These are phyloP conservation scores for Kryptolebias ocellatus DNA, from an alignment of 2,797 vertebrate species.

Conservation along the genomic window DNA sequence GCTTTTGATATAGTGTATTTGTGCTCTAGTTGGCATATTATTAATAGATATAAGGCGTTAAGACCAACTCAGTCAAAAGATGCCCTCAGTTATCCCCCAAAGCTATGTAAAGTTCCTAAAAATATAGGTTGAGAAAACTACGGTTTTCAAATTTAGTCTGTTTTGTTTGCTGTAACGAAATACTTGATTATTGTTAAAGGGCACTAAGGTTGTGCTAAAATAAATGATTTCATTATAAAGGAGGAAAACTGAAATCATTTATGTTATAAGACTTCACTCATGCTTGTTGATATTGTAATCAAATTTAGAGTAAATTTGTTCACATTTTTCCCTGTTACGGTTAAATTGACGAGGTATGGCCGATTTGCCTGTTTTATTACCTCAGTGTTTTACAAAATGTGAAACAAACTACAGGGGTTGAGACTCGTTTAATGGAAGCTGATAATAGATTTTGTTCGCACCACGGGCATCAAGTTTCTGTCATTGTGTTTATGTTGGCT, in stretches of 20 bases:
- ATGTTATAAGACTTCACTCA: not conserved
- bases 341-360: no score
- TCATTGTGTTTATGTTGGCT: no score
- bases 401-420: no score
- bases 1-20: conserved; percentile 59
- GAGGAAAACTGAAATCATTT: not conserved
- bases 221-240: not conserved
- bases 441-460: no score
- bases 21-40: conserved; percentile 67
- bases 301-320: no score
- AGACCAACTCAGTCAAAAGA: conserved; percentile 49
- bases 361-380: no score
- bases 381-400: no score
- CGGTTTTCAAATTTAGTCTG: conserved; percentile 5
- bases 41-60: conserved; percentile 50
- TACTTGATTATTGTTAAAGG: no score
- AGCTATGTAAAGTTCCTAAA: conserved; percentile 31
- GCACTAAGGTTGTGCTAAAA: not conserved
- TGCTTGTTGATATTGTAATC: not conserved
- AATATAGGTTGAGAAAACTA: conserved; percentile 33
- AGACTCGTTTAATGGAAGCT: no score
- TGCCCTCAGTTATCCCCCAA: conserved; percentile 23
- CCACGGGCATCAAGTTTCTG: no score
- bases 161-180: not conserved
- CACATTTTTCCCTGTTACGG: no score